Evolutionary conservation across 2,113 vertebrate species (phyloP).

Genomic region (Mesoclemmys tuberculata): DNA sequence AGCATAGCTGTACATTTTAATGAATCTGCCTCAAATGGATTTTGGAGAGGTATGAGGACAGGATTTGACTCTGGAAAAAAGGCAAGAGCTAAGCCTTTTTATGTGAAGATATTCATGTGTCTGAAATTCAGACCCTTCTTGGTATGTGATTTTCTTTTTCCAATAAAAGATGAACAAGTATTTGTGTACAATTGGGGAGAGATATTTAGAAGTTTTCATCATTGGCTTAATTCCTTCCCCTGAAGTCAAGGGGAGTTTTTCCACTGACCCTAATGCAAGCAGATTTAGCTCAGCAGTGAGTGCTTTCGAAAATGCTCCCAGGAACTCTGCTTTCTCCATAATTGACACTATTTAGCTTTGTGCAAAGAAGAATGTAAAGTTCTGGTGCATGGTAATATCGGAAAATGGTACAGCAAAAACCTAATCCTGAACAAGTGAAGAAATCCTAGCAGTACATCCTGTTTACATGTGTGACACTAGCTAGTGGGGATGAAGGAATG

Average conservation of each 20-base stretch:
- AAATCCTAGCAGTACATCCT: neutral
- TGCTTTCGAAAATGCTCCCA: neutral
- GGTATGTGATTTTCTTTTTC: too few relatives aligned
- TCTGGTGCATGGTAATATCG: neutral
- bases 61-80: neutral
- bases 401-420: neutral
- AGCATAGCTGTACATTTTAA: neutral
- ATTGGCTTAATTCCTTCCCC: too few relatives aligned
- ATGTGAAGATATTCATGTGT: too few relatives aligned
- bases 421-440: neutral
- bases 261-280: neutral
- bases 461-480: neutral
- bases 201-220: too few relatives aligned
- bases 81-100: neutral
- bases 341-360: neutral
- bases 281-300: neutral
- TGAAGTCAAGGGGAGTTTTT: neutral
- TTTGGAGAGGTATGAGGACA: neutral
- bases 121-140: neutral
- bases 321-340: neutral
- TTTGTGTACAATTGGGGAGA: too few relatives aligned
- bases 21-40: neutral
- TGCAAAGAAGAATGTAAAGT: neutral
- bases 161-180: too few relatives aligned
- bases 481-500: neutral